A percentile compares a stretch with the other conserved stretches of the same genome.
phyloP scores from a whole-genome alignment of 2,113 vertebrate species.

The Thunnus maccoyii region DNA sequence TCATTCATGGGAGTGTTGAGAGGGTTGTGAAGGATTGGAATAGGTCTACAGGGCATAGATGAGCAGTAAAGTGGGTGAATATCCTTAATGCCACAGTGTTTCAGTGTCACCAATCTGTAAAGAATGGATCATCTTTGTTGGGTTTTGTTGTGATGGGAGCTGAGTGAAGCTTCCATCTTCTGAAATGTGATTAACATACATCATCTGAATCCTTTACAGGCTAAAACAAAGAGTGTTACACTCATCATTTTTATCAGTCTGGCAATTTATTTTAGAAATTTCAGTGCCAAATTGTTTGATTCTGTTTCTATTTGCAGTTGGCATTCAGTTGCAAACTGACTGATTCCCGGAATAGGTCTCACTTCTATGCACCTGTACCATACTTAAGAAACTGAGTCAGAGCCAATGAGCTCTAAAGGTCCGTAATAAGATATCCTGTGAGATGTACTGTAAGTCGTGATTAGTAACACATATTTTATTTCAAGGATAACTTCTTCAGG shows the following conservation, averaged over 20 bases:
- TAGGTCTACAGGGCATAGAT: constrained; percentile 44
- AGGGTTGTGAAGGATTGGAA: constrained; percentile 61
- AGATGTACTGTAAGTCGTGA: constrained; percentile 76
- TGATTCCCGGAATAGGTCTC: constrained; percentile 78
- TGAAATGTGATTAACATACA: constrained; percentile 28
- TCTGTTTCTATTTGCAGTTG: constrained; percentile 72
- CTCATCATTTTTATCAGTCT: not conserved
- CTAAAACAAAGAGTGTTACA: constrained; percentile 8
- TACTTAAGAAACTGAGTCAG: constrained; percentile 72
- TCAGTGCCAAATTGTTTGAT: constrained; percentile 63
- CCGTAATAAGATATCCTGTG: constrained; percentile 74
- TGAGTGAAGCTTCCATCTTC: not conserved
- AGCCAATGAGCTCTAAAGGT: constrained; percentile 75
- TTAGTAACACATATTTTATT: constrained; percentile 75
- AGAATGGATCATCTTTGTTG: constrained; percentile 10
- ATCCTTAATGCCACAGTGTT: constrained; percentile 27
- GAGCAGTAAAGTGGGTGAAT: constrained; percentile 47
- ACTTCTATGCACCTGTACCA: constrained; percentile 61
- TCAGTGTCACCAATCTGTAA: constrained; percentile 21
- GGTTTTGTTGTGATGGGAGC: constrained; percentile 4
- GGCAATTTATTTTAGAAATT: not conserved
- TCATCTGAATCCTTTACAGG: constrained; percentile 3
- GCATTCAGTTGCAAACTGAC: constrained; percentile 62
- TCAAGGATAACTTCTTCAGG: constrained; percentile 69
- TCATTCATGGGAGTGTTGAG: constrained; percentile 53